Evolutionary conservation across 2,113 vertebrate species (phyloP).

Genomic region (Colius striatus): DNA sequence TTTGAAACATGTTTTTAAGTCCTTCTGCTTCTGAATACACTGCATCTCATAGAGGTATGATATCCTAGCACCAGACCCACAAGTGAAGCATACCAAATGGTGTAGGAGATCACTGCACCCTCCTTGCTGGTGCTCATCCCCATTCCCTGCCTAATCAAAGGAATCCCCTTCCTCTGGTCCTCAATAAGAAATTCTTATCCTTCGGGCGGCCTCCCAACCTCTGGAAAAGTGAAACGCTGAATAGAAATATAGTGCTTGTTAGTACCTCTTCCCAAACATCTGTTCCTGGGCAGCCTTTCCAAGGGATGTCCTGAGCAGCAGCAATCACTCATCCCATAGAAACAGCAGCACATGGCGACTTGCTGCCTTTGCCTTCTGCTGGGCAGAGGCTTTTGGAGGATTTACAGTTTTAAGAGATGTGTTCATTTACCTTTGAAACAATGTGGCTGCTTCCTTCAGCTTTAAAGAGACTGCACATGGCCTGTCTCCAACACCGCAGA

Average conservation of each 20-base stretch:
- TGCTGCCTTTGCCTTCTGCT: neutral
- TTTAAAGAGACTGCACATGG: neutral
- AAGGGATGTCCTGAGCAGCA: neutral
- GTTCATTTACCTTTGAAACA: neutral
- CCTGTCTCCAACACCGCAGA: neutral
- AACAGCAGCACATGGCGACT: neutral
- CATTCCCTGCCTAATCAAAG: neutral
- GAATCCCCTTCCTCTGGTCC: neutral
- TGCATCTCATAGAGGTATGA: neutral
- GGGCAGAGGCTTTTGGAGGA: neutral
- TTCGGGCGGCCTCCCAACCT: neutral
- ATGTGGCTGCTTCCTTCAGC: neutral
- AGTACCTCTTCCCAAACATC: rapidly evolving
- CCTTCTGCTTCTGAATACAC: neutral
- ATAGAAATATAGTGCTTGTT: neutral
- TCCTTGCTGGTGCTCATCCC: neutral
- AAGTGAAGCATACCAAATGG: neutral
- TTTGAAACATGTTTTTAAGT: neutral
- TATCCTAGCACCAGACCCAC: neutral
- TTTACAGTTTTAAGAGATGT: neutral
- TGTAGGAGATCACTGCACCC: neutral
- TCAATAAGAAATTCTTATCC: neutral
- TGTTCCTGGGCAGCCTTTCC: neutral
- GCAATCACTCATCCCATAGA: neutral
- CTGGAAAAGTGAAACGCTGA: neutral